Base-by-base conservation (phyloP, 2,113 vertebrate genomes). In the Nyctibius bracteatus region DNA sequence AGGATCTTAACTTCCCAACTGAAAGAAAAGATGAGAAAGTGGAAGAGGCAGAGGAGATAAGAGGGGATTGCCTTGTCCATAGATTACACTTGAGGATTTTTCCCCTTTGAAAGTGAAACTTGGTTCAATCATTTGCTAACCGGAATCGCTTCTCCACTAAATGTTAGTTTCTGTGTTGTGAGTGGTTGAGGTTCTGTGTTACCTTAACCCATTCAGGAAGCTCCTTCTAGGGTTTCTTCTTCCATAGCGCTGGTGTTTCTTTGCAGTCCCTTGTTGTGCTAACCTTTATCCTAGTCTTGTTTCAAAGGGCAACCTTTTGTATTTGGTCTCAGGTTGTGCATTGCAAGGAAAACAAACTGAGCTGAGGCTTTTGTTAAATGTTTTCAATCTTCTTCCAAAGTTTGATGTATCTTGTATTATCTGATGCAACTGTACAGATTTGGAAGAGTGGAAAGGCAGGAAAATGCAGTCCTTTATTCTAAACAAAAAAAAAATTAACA, bases 181-280 rank as follows among this genome's bases (percentile, higher is more conserved):
- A 30, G 65, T 46, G 30, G 11, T 68, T 91, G 57, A 21, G n/a
- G 35, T 57, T 84, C 51, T 74, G 24, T 61, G 17, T 43, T 58
- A 33, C 8, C 3, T 2, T 71, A 43, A n/a, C 12, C 20, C 11
- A 2, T 33, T 62, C 47, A 79, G 37, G 49, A 79, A 23, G 41
- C 5, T 61, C 31, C 16, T 74, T 17, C 11, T 10, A 46, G 19
- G 17, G 59, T 51, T 62, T 31, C 20, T 70, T 28, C 44, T 52
- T 54, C 52, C 33, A 5, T 3, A 61, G 59, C 12, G 9, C 18
- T 57, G 65, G 16, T 0, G 0, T 70, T 65, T 23, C 58, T 70
- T n/a, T 49, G n/a, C 13, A 27, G 41, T 12, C 41, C 16, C 17
- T 68, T 12, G 1, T 22, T 14, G 7, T 30, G 31, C 33, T n/a